These are phyloP conservation scores for Neogobius melanostomus DNA, from an alignment of 2,113 vertebrate genomes.

Conservation along the genomic window DNA sequence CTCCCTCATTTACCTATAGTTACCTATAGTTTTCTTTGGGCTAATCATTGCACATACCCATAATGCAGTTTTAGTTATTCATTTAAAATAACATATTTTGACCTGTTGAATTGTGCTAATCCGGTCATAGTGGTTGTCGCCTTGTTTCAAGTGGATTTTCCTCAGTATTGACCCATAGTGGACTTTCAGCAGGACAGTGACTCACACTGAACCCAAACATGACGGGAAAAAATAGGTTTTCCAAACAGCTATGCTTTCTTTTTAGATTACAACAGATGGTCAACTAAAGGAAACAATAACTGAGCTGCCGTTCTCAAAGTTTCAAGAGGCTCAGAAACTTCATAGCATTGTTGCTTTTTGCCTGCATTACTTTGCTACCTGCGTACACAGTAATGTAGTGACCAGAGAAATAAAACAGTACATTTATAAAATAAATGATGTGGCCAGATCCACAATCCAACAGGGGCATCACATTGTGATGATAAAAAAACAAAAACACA, in stretches of 20 bases:
- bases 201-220: background rate
- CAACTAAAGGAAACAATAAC: background rate
- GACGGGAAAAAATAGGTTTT: background rate
- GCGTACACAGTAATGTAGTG: background rate
- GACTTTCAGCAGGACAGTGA: background rate
- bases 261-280: background rate
- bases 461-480: slow-evolving; percentile 9
- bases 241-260: background rate
- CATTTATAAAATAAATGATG: background rate
- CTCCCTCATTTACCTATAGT: slow-evolving; percentile 59
- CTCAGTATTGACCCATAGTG: background rate
- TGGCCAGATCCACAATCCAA: slow-evolving; percentile 1
- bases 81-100: background rate
- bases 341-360: background rate
- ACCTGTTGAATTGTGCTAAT: background rate
- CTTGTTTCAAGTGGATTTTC: background rate
- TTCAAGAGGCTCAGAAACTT: background rate
- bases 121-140: background rate
- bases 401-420: background rate
- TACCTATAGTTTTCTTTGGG: slow-evolving; percentile 2
- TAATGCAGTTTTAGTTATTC: background rate
- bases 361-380: slow-evolving; percentile 1
- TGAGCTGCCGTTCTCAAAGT: background rate
- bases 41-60: slow-evolving; percentile 1
- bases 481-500: slow-evolving; percentile 31